Evolutionary conservation across 2,888 invertebrate species (phyloP).

Genomic region (Operophtera brumata): DNA sequence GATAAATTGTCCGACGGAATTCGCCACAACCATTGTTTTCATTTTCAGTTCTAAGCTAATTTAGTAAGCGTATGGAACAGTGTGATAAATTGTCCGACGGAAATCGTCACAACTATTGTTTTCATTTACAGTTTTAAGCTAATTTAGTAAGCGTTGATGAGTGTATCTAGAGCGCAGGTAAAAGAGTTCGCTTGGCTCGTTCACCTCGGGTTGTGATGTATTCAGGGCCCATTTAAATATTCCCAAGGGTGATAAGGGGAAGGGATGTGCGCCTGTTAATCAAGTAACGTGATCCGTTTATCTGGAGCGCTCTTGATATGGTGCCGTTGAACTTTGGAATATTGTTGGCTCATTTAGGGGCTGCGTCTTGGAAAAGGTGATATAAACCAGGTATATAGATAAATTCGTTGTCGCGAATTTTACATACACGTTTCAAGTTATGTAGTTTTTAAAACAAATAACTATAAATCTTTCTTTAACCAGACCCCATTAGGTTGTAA

Average conservation of each 20-base stretch:
- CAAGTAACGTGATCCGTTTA: conserved; percentile 81
- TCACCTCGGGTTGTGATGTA: conserved; percentile 72
- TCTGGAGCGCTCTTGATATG: conserved; percentile 77
- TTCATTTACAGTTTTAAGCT: conserved; percentile 47
- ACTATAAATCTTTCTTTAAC: conserved; percentile 21
- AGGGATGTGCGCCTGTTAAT: conserved; percentile 78
- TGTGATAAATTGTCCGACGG: no score
- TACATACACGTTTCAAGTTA: conserved; percentile 4
- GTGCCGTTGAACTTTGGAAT: conserved; percentile 72
- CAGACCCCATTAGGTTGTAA: conserved; percentile 16
- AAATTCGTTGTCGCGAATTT: background rate
- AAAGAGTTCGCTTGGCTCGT: conserved; percentile 59
- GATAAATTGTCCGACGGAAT: no score
- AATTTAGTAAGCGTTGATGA: conserved; percentile 68
- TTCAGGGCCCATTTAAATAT: conserved; percentile 79
- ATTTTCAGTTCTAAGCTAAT: no score
- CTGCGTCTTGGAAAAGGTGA: conserved; percentile 47
- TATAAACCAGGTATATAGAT: conserved; percentile 11
- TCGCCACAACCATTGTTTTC: no score
- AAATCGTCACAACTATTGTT: no score
- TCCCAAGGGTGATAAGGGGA: conserved; percentile 77
- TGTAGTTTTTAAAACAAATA: conserved; percentile 13
- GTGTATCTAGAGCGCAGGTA: conserved; percentile 70
- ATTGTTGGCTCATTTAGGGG: conserved; percentile 67
- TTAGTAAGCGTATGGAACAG: no score